Evolutionary conservation across 2,888 invertebrate species (phyloP).

Genomic region (Iselma pallidipennis): DNA sequence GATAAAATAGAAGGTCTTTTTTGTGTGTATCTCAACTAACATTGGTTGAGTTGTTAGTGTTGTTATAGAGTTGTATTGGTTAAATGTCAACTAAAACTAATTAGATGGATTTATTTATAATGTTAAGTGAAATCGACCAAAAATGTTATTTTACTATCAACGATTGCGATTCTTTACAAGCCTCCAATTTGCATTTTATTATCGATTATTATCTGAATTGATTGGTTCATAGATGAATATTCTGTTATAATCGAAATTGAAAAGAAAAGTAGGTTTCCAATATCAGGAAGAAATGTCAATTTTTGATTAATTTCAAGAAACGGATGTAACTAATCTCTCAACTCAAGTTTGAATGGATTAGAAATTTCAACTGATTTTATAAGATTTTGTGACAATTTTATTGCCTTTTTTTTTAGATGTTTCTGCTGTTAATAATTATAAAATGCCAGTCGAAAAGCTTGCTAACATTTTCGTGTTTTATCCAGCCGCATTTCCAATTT

Average conservation of each 20-base stretch:
- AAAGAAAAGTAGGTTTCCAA: background rate
- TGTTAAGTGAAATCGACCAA: background rate
- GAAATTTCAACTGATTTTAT: background rate
- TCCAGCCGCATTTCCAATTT: background rate
- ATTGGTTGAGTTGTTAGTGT: background rate
- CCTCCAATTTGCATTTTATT: background rate
- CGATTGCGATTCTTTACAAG: background rate
- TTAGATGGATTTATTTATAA: background rate
- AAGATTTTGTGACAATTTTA: background rate
- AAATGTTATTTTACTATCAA: background rate
- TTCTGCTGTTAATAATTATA: background rate
- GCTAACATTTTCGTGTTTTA: background rate
- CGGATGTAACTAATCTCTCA: background rate
- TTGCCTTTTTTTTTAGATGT: background rate
- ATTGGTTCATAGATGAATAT: background rate
- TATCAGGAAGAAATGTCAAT: background rate
- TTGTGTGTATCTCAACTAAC: no score
- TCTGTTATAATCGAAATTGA: background rate
- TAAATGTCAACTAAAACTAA: background rate
- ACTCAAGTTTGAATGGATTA: background rate
- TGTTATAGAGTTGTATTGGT: background rate
- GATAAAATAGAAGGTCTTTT: no score
- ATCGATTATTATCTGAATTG: background rate
- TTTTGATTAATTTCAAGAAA: background rate
- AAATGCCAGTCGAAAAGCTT: background rate